Conservation (phyloP, 1,140 invertebrate species). For the Leptestheria dahalacensis region DNA sequence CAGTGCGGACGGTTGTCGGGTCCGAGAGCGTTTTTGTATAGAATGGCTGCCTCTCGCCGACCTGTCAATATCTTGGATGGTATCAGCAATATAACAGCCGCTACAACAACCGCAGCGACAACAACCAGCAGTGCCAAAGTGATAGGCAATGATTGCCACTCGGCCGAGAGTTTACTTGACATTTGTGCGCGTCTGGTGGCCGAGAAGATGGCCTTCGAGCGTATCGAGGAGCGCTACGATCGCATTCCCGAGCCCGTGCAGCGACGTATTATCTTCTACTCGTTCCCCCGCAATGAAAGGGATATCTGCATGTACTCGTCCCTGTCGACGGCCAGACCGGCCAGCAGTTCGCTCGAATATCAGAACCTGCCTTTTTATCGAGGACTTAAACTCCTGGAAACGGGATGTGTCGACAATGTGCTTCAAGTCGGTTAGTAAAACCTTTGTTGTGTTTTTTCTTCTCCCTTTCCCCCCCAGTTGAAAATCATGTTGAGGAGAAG, state of each 20-base stretch:
- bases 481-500: no score
- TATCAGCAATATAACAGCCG: not conserved
- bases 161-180: conserved; percentile 44
- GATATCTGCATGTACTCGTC: conserved; percentile 82
- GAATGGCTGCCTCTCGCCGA: not conserved
- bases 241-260: conserved; percentile 76
- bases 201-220: conserved; percentile 66
- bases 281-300: conserved; percentile 66
- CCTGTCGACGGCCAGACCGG: conserved; percentile 27
- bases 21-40: not conserved
- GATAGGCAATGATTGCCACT: not conserved
- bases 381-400: conserved; percentile 63
- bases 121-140: not conserved
- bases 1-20: not conserved
- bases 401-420: conserved; percentile 60
- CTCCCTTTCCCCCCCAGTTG: not conserved
- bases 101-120: not conserved
- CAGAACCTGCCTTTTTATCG: conserved; percentile 69
- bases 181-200: conserved; percentile 68
- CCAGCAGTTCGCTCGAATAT: conserved; percentile 34
- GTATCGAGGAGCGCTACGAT: conserved; percentile 69
- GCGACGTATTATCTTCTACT: conserved; percentile 71
- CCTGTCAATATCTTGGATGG: not conserved
- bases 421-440: conserved; percentile 74
- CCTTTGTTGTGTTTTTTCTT: conserved; percentile 1